These are phyloP conservation scores for Natrix natrix DNA, from an alignment of 2,797 vertebrate species.

Conservation along the genomic window DNA sequence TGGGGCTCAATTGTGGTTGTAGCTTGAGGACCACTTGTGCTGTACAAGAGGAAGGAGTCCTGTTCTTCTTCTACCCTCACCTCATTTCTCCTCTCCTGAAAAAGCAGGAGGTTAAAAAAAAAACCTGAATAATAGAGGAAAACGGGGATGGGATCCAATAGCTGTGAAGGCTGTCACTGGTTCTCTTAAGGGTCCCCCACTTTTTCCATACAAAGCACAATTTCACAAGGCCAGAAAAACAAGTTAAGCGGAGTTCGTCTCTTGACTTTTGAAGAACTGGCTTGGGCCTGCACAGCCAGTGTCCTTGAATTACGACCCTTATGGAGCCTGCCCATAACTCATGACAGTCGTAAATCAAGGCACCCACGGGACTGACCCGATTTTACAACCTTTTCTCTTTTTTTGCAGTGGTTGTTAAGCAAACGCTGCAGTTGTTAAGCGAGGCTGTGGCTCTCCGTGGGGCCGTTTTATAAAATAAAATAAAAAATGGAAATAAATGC, in stretches of 20 bases:
- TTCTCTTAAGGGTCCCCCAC: too few relatives aligned
- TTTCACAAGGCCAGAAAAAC: neutral
- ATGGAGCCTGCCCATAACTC: too few relatives aligned
- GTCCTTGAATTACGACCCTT: too few relatives aligned
- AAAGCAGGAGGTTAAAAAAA: neutral
- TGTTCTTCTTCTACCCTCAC: neutral
- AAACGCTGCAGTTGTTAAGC: too few relatives aligned
- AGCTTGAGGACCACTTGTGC: neutral
- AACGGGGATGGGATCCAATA: neutral
- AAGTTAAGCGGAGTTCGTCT: neutral
- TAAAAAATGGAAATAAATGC: neutral
- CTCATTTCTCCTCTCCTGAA: neutral
- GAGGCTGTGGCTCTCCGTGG: neutral
- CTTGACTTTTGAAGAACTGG: neutral
- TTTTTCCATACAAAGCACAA: neutral
- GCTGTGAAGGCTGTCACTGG: too few relatives aligned
- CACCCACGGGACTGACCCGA: too few relatives aligned
- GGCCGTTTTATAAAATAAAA: neutral
- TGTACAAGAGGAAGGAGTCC: neutral
- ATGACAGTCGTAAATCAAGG: too few relatives aligned
- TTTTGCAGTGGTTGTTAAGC: too few relatives aligned
- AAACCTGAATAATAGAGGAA: neutral
- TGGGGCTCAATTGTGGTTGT: too few relatives aligned
- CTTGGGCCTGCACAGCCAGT: neutral
- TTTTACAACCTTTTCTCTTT: too few relatives aligned